These are phyloP conservation scores for Zophobas morio DNA, from an alignment of 1,140 invertebrate species.

Conservation along the genomic window DNA sequence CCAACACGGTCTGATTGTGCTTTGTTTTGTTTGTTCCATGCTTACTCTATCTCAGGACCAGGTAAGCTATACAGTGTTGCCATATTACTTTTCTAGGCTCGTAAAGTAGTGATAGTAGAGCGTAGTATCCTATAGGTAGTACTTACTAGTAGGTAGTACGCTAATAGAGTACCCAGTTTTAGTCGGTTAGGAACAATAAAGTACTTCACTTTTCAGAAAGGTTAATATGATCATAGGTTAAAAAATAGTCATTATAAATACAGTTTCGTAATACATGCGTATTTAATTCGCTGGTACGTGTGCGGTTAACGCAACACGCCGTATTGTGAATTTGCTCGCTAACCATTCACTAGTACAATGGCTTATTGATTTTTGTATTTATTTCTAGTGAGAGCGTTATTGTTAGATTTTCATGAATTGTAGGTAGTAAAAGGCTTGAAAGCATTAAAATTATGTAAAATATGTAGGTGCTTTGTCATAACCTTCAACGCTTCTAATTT, in stretches of 20 bases:
- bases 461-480: no score
- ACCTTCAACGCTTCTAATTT: no score
- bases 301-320: no score
- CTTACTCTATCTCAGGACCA: slow-evolving; percentile 64
- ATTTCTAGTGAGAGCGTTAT: no score
- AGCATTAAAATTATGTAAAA: no score
- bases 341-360: no score
- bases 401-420: no score
- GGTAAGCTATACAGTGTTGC: slow-evolving; percentile 60
- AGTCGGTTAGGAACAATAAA: no score
- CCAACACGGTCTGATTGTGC: slow-evolving; percentile 63
- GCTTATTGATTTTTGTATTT: no score
- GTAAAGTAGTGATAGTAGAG: slow-evolving; percentile 44
- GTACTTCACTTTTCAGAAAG: no score
- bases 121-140: slow-evolving; percentile 13
- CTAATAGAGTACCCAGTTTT: not conserved
- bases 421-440: no score
- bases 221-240: not conserved
- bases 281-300: not conserved
- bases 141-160: slow-evolving; percentile 1
- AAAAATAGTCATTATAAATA: not conserved
- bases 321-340: no score
- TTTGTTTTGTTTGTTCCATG: slow-evolving; percentile 66
- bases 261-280: not conserved
- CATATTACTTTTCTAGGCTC: slow-evolving; percentile 37